These are phyloP conservation scores for Drosophila bocki DNA, from an alignment of 1,140 invertebrate species.

Conservation along the genomic window DNA sequence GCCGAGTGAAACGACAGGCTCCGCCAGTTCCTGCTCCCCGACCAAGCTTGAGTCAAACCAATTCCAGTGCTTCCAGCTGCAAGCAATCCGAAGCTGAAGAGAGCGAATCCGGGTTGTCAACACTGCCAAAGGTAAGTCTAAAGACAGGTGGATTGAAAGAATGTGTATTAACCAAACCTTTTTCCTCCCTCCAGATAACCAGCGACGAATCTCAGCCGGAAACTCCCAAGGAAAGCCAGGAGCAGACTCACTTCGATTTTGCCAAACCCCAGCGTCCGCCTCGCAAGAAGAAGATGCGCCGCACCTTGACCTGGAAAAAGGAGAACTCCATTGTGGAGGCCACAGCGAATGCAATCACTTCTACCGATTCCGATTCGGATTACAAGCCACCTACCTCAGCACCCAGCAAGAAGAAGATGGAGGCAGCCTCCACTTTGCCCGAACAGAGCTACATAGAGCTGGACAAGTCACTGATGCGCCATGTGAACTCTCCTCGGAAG, in stretches of 20 bases:
- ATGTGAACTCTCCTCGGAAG: constrained; percentile 71
- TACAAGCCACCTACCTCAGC: constrained; percentile 29
- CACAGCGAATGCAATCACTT: constrained; percentile 59
- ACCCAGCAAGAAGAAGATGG: constrained; percentile 51
- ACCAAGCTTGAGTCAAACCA: constrained; percentile 39
- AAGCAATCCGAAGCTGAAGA: constrained; percentile 76
- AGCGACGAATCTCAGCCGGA: constrained; percentile 78
- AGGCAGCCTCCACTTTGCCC: background rate
- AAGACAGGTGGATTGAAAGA: too few species aligned
- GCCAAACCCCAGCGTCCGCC: constrained; percentile 63
- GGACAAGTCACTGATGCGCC: constrained; percentile 66
- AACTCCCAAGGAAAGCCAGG: constrained; percentile 16
- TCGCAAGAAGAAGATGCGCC: constrained; percentile 84
- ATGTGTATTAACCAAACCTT: background rate
- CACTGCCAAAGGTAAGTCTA: constrained; percentile 72
- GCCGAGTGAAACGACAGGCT: constrained; percentile 54
- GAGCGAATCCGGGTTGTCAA: constrained; percentile 75
- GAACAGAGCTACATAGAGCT: constrained; percentile 70
- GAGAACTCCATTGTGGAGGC: constrained; percentile 76
- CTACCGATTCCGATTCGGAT: constrained; percentile 75
- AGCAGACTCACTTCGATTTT: constrained; percentile 55
- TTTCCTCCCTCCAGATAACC: constrained; percentile 51
- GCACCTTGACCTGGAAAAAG: constrained; percentile 79
- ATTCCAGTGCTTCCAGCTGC: constrained; percentile 50
- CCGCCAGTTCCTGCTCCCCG: constrained; percentile 66